Base-by-base conservation (phyloP, 2,888 invertebrate genomes). In the Xestia xanthographa region DNA sequence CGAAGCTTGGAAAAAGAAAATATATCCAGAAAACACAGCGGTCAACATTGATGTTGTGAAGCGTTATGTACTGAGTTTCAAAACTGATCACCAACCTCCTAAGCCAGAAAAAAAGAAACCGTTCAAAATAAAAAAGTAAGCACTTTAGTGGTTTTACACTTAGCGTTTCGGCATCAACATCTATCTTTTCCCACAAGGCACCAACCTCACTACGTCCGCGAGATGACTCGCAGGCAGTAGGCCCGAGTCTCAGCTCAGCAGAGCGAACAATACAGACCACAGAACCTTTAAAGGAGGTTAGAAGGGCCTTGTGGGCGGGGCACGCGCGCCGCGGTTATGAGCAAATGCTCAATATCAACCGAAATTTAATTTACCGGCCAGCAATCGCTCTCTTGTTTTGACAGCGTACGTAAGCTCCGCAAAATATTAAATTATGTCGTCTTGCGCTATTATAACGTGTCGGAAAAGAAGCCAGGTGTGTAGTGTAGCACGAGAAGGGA, bases 1-100 rank as follows among this genome's bases (percentile, higher is more conserved):
- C 76, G 96, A 95, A 62, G 89, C 91, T 53, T 97, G 97, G 95
- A 95, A 97, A 83, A 97, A 97, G 88, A 94, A 96, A 58, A 96
- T 96, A 92, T 97, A 97, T 84, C 96, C 97, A 8, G 97, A 96
- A 90, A 95, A 95, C 56, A 93, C 91, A 0, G 92, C 93, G 0
- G 93, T 93, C 14, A 96, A 95, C 77, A 93, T 95, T 3, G 96
- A 97, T 84, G 84, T 96, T 38, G 95, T 97, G 0, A 96, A 96
- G 87, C 92, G 93, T 71, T 96, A 97, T 82, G 95, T 96, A 65
- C 88, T 93, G 70, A 93, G 93, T n/a, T 96, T 97, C 79, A 96
- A 96, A 91, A 93, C 91, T 12, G 93, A 94, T 84, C 90, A 93
- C 75, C 93, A 95, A 80, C 92, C 95, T 48, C 94, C 94, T 12